These are phyloP conservation scores for Atherinosoma microstoma DNA, from an alignment of 2,797 vertebrate genomes.

Conservation along the genomic window DNA sequence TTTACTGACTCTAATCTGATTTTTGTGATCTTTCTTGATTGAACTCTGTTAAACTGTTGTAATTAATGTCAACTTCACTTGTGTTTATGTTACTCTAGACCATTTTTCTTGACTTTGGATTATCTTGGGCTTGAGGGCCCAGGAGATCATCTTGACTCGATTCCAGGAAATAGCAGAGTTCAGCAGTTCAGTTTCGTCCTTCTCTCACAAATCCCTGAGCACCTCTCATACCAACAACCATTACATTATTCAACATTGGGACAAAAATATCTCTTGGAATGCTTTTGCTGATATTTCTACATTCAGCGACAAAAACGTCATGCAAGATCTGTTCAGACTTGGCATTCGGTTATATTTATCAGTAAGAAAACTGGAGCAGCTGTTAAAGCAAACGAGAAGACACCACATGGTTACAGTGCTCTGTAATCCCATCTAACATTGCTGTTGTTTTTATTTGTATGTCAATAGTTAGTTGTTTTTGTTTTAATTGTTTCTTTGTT, in stretches of 20 bases:
- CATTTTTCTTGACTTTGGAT: neutral
- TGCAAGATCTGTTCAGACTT: neutral
- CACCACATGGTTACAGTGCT: no score
- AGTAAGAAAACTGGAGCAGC: neutral
- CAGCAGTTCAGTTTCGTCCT: conserved; percentile 4
- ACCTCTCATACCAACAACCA: neutral
- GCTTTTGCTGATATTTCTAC: neutral
- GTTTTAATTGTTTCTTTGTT: no score
- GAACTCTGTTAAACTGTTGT: neutral
- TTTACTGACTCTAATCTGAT: neutral
- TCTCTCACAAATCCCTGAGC: neutral
- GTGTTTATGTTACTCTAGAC: neutral
- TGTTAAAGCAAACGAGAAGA: neutral
- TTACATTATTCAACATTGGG: neutral
- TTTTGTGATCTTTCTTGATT: neutral
- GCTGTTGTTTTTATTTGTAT: neutral
- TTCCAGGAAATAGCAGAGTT: conserved; percentile 29
- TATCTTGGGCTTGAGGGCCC: conserved; percentile 5
- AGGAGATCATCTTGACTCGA: conserved; percentile 24
- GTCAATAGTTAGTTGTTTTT: no score
- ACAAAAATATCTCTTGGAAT: conserved; percentile 1
- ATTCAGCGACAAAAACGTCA: neutral
- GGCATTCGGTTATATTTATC: neutral
- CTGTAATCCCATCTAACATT: neutral
- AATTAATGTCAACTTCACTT: neutral